These are phyloP conservation scores for Lophura nycthemera DNA, from an alignment of 2,113 vertebrate species.

Conservation along the genomic window DNA sequence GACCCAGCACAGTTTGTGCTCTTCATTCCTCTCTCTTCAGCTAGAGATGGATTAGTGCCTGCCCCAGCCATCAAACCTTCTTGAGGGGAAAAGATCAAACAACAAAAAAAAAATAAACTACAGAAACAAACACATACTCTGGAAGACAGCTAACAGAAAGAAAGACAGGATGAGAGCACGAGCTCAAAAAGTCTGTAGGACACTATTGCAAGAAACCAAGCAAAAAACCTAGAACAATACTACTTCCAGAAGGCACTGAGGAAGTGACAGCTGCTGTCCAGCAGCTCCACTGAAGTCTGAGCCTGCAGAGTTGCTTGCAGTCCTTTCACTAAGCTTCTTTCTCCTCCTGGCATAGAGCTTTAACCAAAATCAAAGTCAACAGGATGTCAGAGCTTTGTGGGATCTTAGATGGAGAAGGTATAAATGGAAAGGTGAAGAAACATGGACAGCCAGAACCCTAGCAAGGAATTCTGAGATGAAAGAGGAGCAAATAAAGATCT, in stretches of 20 bases:
- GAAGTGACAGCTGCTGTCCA: conserved; percentile 3
- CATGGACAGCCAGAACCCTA: neutral
- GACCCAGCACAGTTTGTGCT: neutral
- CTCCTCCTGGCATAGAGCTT: accelerated
- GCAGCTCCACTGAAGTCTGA: neutral
- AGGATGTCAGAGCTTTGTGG: neutral
- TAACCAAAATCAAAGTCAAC: neutral
- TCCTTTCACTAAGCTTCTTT: neutral
- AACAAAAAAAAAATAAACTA: neutral
- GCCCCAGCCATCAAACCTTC: neutral
- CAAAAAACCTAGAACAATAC: neutral
- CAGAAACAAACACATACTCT: neutral
- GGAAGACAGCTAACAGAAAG: neutral
- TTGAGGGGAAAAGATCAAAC: neutral
- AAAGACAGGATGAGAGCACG: neutral
- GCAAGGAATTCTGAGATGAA: neutral
- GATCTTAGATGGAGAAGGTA: neutral
- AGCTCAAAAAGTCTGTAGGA: neutral
- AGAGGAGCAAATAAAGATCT: neutral
- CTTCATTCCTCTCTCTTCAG: neutral
- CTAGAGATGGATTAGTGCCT: neutral
- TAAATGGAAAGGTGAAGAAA: neutral
- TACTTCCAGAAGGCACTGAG: neutral
- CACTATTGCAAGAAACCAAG: neutral
- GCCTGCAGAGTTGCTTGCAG: neutral